These are phyloP conservation scores for Nasua narica DNA, from an alignment of 2,797 vertebrate genomes.

Conservation along the genomic window DNA sequence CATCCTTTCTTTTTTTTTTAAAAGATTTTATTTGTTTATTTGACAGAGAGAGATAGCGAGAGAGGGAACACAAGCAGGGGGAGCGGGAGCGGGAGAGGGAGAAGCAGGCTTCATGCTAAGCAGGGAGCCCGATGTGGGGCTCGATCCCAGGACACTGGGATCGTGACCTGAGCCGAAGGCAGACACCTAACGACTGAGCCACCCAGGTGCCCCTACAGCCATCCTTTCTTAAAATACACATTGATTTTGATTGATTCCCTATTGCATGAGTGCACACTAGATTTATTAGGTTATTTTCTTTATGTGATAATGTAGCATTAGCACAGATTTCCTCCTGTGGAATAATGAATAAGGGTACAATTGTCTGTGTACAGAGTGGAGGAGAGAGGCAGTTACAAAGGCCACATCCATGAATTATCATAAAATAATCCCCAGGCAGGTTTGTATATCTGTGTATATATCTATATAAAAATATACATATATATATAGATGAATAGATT, in stretches of 20 bases:
- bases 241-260: neutral
- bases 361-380: neutral
- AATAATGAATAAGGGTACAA: neutral
- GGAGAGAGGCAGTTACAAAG: neutral
- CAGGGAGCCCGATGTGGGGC: no score
- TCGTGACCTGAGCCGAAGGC: no score
- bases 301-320: neutral
- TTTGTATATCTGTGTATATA: neutral
- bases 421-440: neutral
- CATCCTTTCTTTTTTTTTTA: neutral
- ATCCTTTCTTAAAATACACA: neutral
- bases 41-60: no score
- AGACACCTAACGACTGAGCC: no score
- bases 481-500: neutral
- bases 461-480: neutral
- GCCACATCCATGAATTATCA: neutral
- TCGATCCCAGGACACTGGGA: no score
- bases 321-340: neutral
- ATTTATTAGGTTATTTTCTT: neutral
- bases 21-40: no score
- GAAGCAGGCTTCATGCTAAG: no score
- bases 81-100: no score
- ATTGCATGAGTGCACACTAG: neutral
- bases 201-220: neutral
- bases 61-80: no score